A percentile compares a stretch with the other conserved stretches of the same genome.
phyloP scores from a whole-genome alignment of 2,888 invertebrate species.

The Caenorhabditis zanzibari region DNA sequence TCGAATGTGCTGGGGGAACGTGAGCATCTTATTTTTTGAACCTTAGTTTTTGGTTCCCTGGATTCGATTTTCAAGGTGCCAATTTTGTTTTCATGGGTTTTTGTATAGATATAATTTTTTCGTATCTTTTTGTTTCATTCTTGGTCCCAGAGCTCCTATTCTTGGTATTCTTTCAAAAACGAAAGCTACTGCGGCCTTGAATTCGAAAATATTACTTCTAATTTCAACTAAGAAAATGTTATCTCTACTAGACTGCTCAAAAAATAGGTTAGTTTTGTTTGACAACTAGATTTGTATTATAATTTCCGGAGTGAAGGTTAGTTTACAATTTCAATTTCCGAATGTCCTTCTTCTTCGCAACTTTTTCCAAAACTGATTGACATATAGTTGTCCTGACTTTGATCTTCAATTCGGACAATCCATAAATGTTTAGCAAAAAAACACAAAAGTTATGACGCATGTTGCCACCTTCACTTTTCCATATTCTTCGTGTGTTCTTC shows the following conservation, averaged over 20 bases:
- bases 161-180: too few relatives aligned
- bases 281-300: background rate
- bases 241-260: background rate
- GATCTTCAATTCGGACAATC: slow-evolving; percentile 36
- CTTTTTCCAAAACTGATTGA: slow-evolving; percentile 32
- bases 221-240: background rate
- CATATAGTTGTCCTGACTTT: slow-evolving; percentile 27
- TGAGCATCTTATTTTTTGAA: too few relatives aligned
- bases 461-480: slow-evolving; percentile 7
- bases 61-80: too few relatives aligned
- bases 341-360: slow-evolving; percentile 46
- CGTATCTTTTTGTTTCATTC: too few relatives aligned
- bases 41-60: too few relatives aligned
- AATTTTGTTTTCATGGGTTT: too few relatives aligned
- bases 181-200: too few relatives aligned
- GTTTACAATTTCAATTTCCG: slow-evolving; percentile 22
- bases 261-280: background rate
- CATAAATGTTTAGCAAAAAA: slow-evolving; percentile 27
- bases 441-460: slow-evolving; percentile 53
- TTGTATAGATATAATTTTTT: too few relatives aligned
- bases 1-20: slow-evolving; percentile 1
- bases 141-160: too few relatives aligned
- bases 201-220: too few relatives aligned
- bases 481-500: background rate
- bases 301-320: slow-evolving; percentile 10